Conservation (phyloP, 2,113 vertebrate genomes). For the Butorides virescens region DNA sequence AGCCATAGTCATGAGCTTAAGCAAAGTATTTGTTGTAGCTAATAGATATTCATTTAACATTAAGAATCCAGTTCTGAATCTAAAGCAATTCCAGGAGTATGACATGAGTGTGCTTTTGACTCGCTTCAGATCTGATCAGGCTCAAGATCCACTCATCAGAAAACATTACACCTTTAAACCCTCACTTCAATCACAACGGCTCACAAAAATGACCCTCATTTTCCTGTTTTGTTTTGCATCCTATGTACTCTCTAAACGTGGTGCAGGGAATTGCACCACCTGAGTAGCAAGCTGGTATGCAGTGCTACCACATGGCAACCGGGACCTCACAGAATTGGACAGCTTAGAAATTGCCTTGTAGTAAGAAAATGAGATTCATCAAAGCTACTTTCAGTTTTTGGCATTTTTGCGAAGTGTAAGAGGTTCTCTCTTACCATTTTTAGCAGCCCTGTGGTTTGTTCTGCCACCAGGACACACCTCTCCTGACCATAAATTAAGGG, state of each 20-base stretch:
- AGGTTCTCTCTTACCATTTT: background rate
- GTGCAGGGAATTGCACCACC: background rate
- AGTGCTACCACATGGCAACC: background rate
- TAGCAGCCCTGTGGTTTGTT: background rate
- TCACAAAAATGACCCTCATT: background rate
- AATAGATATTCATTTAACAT: background rate
- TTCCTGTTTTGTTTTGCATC: background rate
- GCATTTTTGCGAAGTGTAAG: background rate
- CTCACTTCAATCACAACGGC: background rate
- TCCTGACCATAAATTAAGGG: background rate
- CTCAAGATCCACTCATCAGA: background rate
- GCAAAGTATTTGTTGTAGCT: background rate
- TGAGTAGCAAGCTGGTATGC: rapidly evolving
- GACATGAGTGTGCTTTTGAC: background rate
- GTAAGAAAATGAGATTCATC: background rate
- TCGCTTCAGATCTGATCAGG: background rate
- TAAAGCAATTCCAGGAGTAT: background rate
- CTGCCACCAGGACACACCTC: background rate
- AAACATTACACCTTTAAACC: background rate
- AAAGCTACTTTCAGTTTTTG: background rate
- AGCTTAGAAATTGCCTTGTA: background rate
- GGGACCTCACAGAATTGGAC: background rate
- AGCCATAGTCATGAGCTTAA: background rate
- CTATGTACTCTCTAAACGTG: rapidly evolving
- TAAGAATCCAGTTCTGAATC: background rate